Evolutionary conservation across 2,888 invertebrate species (phyloP).

Genomic region (Enchytraeus crypticus): DNA sequence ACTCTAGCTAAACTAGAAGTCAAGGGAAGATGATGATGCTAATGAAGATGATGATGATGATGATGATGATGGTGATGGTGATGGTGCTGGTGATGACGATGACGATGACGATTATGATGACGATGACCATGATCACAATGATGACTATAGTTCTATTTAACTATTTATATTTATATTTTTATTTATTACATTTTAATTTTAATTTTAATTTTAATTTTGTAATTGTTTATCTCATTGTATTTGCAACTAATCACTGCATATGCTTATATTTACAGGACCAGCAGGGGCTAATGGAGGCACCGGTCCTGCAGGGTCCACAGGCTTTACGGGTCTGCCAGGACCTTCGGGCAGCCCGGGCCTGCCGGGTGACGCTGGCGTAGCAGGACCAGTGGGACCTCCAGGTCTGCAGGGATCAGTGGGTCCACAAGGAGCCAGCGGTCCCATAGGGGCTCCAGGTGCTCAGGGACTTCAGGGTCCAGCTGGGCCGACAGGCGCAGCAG

Average conservation of each 20-base stretch:
- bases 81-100: too few relatives aligned
- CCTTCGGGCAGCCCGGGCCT: conserved; percentile 4
- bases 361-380: conserved; percentile 3
- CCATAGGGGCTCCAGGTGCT: conserved; percentile 1
- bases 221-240: background rate
- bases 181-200: background rate
- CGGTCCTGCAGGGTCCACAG: conserved; percentile 11
- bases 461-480: background rate
- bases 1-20: too few relatives aligned
- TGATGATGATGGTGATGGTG: too few relatives aligned
- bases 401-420: background rate
- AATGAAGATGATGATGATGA: too few relatives aligned
- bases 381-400: conserved; percentile 1
- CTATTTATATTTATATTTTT: too few relatives aligned
- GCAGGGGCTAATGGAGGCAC: conserved; percentile 5
- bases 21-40: too few relatives aligned
- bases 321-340: conserved; percentile 11
- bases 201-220: background rate
- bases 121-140: too few relatives aligned
- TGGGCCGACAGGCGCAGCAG: conserved; percentile 1
- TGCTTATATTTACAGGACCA: conserved; percentile 5
- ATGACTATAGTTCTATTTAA: too few relatives aligned
- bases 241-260: too few relatives aligned
- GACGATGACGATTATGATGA: too few relatives aligned
- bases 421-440: background rate